Evolutionary conservation across 2,797 vertebrate species (phyloP), one percentile per base, ranked within the genome.

Genomic region (Sebastes itinus): DNA sequence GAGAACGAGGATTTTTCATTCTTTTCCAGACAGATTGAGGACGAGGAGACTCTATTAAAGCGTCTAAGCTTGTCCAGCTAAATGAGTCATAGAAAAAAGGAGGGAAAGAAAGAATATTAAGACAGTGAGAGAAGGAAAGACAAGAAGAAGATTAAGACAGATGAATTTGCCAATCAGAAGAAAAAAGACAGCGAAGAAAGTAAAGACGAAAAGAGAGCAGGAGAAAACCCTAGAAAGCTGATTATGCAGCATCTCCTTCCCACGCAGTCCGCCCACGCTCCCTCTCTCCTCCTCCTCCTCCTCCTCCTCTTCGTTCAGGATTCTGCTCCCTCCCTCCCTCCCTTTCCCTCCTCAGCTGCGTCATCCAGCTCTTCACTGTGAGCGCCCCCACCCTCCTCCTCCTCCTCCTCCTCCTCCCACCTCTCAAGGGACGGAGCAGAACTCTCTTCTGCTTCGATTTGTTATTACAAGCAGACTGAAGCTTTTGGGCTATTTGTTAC

Each of bases 221-320:
- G 88, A 92, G 76, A 92, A 90, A 92, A 89, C 84, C 90, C 92
- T 93, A 33, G 86, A 92, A 94, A 94, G 88, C 87, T 93, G 83
- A 93, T 95, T 91, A 94, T 92, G 88, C 91, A 91, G 86, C 90
- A 91, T 88, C 88, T 84, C 86, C 91, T 83, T 88, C 94, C 95
- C 92, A 95, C 93, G 66, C 87, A 91, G 75, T 87, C 87, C 81
- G 85, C 95, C 95, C 86, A 95, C 93, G 72, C 93, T 66, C 69
- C 54, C 74, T 78, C 79, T 75, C 87, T 75, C 79, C 27, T 68
- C 72, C 73, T 74, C 84, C 64, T 80, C 79, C 68, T 70, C 69
- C 23, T 72, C 78, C 72, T 82, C 67, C 27, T 72, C 78, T 72
- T 82, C 66, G 72, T 86, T 87, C 66, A 87, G 87, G 83, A 91